Evolutionary conservation across 1,140 invertebrate species (phyloP), one percentile per base, ranked within the genome.

Genomic region (Drosophila fuyamai): DNA sequence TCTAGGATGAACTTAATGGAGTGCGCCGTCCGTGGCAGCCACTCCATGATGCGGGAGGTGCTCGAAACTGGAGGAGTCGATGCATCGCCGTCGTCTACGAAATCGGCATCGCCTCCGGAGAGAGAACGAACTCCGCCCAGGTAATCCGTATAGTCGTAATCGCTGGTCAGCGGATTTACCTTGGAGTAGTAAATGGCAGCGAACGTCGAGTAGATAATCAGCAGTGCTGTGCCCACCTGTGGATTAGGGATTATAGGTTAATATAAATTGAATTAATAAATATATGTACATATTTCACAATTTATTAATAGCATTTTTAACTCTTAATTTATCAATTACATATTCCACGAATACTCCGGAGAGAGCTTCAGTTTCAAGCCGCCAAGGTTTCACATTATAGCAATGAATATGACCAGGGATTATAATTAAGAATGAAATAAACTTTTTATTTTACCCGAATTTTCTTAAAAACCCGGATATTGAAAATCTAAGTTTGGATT

Each of bases 111-210:
- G 16, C 93, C 92, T 44, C 94, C 92, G 4, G 93, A 93, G 8
- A 94, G 90, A 5, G 94, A 92, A 56, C 93, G 83, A 50, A 94
- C 94, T 63, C 93, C 93, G 55, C 93, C 93, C 50, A 94, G 84
- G 85, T 96, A 96, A 85, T 96, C 95, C 18, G 95, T 95, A 60
- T 96, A 95, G 82, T 96, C 95, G 88, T 96, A 95, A 73, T 96
- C 96, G 29, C 94, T 94, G 8, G 95, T 94, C 51, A 96, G 94
- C 8, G 96, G 96, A 92, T 96, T 97, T 78, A 96, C 96, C 92
- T 97, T 97, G 23, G 96, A 96, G 91, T 96, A 97, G 92, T 97
- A 97, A 82, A 97, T 95, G 50, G 96, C 96, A 0, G 96, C 96
- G 71, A 97, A 95, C 50, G 96, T 96, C 13, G 96, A 96, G 93